phyloP scores from a whole-genome alignment of 1,140 invertebrate genomes.

The Drosophila fuyamai region DNA sequence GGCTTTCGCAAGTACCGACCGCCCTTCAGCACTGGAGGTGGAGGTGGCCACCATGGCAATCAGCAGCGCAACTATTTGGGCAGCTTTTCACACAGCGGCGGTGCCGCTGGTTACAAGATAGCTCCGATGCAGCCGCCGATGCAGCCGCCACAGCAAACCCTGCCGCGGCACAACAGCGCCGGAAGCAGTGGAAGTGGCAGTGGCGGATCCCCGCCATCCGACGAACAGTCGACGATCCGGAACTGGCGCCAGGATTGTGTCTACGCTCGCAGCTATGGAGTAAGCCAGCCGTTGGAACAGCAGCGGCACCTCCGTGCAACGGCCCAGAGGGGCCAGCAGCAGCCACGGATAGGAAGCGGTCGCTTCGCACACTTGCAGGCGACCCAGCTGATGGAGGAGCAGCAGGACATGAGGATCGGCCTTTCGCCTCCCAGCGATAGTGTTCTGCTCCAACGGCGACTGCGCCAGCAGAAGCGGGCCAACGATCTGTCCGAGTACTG shows the following conservation, averaged over 20 bases:
- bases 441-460: conserved; percentile 91
- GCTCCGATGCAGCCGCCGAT: conserved; percentile 38
- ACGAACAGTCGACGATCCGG: conserved; percentile 68
- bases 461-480: conserved; percentile 64
- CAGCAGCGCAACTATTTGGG: conserved; percentile 80
- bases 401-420: conserved; percentile 86
- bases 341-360: conserved; percentile 63
- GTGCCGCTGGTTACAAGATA: conserved; percentile 61
- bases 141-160: conserved; percentile 21
- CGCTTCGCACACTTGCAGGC: conserved; percentile 58
- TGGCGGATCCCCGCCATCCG: conserved; percentile 74
- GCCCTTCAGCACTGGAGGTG: conserved; percentile 69
- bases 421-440: conserved; percentile 94
- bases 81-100: conserved; percentile 72
- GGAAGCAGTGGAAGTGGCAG: conserved; percentile 56
- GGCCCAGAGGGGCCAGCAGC: conserved; percentile 41
- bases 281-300: conserved; percentile 40
- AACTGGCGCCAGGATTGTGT: conserved; percentile 83
- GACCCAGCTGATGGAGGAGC: conserved; percentile 61
- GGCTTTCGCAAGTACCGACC: conserved; percentile 72
- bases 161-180: conserved; percentile 27
- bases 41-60: conserved; percentile 70
- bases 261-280: conserved; percentile 63
- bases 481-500: conserved; percentile 68
- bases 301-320: conserved; percentile 29